Evolutionary conservation across 2,797 vertebrate genomes (phyloP), one percentile per base, ranked within the genome.

Genomic region (Trachurus trachurus): DNA sequence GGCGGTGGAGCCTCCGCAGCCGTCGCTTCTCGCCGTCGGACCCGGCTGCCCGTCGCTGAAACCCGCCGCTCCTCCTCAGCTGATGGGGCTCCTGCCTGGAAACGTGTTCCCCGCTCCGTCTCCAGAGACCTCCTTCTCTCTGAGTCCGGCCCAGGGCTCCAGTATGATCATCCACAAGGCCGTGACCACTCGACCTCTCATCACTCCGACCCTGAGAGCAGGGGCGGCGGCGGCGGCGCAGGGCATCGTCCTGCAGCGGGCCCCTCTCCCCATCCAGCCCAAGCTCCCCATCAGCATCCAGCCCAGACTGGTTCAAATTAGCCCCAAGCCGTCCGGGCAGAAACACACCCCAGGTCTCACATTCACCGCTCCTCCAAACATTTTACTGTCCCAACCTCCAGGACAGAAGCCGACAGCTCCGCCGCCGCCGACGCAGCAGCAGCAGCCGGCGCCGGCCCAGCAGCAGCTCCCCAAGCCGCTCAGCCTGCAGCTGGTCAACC

Each of bases 261-360:
- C 87, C 1, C 95, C 93, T 1, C 87, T 94, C 22, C 92, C 89
- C 22, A 96, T 96, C 72, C 96, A 96, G 31, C 95, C 95, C 85
- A 96, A 96, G 83, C 86, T 95, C 71, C 94, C 94, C 19, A 87
- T 96, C 84, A 96, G 88, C 90, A 96, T 96, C 31, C 96, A 96
- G 80, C 95, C 96, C 52, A 88, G 95, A 60, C 81, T 96, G 69
- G 94, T 96, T 50, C 95, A 96, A 65, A 96, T 96, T 5, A 96
- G 95, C 81, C 95, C 96, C 64, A 96, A 96, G 69, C 94, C 93
- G 9, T 70, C 88, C 1, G 94, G 92, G 40, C 95, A 95, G 49
- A 96, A 95, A 83, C 66, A 87, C 45, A 31, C 93, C 0, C 62
- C 91, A 21, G 93, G 94, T 73, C 93, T 96, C 1, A 86, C 95